Percentiles rank a stretch among this genome's conserved stretches.
Conservation (phyloP, 2,888 invertebrate genomes). For the Cabera pusaria region DNA sequence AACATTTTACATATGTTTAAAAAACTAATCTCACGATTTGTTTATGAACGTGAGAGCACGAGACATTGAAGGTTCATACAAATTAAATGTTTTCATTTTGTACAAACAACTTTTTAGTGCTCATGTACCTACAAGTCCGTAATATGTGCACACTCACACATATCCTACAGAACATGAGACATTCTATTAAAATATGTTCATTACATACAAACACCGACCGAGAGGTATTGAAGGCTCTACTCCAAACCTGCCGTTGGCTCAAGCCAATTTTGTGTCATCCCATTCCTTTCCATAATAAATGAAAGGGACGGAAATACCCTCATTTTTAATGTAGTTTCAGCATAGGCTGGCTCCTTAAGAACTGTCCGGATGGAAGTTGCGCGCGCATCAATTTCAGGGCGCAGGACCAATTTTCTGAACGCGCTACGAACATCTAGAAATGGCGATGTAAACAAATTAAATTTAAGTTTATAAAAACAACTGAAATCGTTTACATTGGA, state of each 20-base stretch:
- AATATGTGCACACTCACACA: no score
- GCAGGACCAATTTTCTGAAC: slow-evolving; percentile 67
- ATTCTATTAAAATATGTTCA: slow-evolving; percentile 15
- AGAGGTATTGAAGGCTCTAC: slow-evolving; percentile 15
- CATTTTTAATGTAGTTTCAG: slow-evolving; percentile 43
- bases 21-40: no score
- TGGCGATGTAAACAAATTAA: slow-evolving; percentile 25
- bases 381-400: slow-evolving; percentile 77
- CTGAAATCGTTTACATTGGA: slow-evolving; percentile 1
- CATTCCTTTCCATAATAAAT: slow-evolving; percentile 23
- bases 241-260: slow-evolving; percentile 14
- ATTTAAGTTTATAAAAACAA: slow-evolving; percentile 2
- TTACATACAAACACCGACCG: slow-evolving; percentile 6
- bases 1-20: no score
- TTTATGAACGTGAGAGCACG: no score
- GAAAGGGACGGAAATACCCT: slow-evolving; percentile 39
- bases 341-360: slow-evolving; percentile 46
- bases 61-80: no score
- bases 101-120: no score
- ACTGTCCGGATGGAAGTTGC: slow-evolving; percentile 56
- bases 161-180: slow-evolving; percentile 6
- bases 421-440: slow-evolving; percentile 66
- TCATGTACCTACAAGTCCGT: no score
- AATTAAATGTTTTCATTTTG: no score
- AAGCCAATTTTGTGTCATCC: slow-evolving; percentile 17